Percentiles rank a stretch among this genome's conserved stretches.
phyloP scores from a whole-genome alignment of 2,797 vertebrate species.

The Chaetodon trifasciatus region DNA sequence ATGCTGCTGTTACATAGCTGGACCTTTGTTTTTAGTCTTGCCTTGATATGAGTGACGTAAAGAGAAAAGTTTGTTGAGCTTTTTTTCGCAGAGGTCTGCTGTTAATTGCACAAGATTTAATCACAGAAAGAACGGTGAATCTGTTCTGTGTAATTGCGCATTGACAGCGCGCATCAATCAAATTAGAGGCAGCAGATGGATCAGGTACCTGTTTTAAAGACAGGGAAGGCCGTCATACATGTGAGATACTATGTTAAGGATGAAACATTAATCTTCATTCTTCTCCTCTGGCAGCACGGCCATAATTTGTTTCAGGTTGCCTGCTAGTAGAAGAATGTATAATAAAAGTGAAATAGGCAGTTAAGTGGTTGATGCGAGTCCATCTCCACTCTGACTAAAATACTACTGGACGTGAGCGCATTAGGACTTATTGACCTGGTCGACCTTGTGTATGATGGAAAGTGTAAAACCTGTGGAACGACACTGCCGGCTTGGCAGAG shows the following conservation, averaged over 20 bases:
- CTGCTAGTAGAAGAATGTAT: background rate
- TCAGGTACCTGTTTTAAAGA: background rate
- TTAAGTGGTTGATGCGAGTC: background rate
- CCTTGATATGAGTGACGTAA: background rate
- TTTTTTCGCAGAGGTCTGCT: background rate
- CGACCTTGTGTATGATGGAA: background rate
- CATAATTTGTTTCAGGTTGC: background rate
- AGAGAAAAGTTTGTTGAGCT: background rate
- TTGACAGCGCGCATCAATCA: background rate
- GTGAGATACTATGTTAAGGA: background rate
- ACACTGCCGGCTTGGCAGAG: background rate
- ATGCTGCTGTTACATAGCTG: background rate
- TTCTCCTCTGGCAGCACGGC: conserved; percentile 6
- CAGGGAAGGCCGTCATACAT: background rate
- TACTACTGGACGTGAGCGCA: background rate
- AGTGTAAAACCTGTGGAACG: background rate
- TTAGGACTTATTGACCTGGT: background rate
- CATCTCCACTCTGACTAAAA: conserved; percentile 1
- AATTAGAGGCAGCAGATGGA: conserved; percentile 10
- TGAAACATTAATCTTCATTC: conserved; percentile 18
- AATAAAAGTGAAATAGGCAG: background rate
- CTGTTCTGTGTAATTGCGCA: background rate
- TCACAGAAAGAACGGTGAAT: background rate
- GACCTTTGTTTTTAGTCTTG: background rate
- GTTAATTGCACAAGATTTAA: background rate